These are phyloP conservation scores for Petrosia ficiformis DNA, from an alignment of 37 sponge, comb jelly and placozoan species.

Conservation along the genomic window DNA sequence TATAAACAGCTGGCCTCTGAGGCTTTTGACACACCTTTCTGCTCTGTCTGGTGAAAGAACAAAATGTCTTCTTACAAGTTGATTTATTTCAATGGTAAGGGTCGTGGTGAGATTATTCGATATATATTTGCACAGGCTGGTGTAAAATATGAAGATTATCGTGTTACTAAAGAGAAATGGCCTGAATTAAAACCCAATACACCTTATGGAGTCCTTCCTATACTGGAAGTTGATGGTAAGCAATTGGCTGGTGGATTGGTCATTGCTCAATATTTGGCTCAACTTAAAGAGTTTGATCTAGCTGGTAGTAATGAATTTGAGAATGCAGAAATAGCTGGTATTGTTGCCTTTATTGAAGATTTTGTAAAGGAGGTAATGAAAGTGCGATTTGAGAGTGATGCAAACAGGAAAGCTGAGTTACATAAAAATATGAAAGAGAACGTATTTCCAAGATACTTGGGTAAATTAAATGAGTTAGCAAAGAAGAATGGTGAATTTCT, in stretches of 20 bases:
- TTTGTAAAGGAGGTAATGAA: conserved; percentile 1
- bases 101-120: conserved; percentile 39
- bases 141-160: conserved; percentile 5
- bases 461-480: conserved; percentile 5
- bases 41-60: not conserved
- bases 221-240: conserved; percentile 49
- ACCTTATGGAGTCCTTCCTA: conserved; percentile 37
- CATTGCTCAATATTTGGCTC: conserved; percentile 47
- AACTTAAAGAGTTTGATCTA: conserved; percentile 16
- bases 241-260: conserved; percentile 30
- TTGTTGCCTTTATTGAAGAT: not conserved
- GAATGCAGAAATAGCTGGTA: conserved; percentile 19
- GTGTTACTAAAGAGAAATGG: conserved; percentile 19
- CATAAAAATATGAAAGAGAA: not conserved
- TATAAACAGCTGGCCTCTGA: too few species aligned
- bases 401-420: not conserved
- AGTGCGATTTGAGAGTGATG: conserved; percentile 6
- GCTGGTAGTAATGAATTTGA: conserved; percentile 20
- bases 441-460: not conserved
- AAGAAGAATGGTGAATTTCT: conserved; percentile 1
- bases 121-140: conserved; percentile 57
- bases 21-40: too few species aligned
- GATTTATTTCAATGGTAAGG: conserved; percentile 31
- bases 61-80: conserved; percentile 38
- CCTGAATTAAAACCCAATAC: conserved; percentile 4